Evolutionary conservation across 2,888 invertebrate species (phyloP), one percentile per base, ranked within the genome.

Genomic region (Tenodera sinensis): DNA sequence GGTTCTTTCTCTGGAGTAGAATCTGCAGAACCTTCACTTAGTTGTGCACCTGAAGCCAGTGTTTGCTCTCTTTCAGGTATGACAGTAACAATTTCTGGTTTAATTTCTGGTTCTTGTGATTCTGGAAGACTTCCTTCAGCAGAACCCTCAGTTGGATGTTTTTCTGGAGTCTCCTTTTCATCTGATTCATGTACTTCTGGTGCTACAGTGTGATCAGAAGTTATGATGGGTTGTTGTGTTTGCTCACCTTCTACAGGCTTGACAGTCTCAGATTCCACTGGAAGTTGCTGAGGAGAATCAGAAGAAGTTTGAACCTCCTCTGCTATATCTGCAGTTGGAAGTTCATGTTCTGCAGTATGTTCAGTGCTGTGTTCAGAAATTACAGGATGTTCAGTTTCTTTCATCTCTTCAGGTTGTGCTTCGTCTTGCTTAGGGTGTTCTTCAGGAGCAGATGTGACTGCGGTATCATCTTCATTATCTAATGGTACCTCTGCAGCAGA

Each of bases 41-140:
- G 54, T 25, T 71, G 54, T 20, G 15, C 54, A 71, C 54, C 54
- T 71, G 54, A 71, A 71, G 6, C 54, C 3, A 81, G 42, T 87
- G 89, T 89, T 85, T 88, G 89, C 88, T 86, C 85, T 42, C 4
- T 20, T 12, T 12, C 34, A 85, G 85, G 85, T 34, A 42, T 30
- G 12, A 15, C 47, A 85, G 85, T 42, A 8, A 25, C n/a, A 15
- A 47, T 88, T 82, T 88, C 87, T 28, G 87, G 27, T 83, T 20
- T 28, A 14, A 47, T 88, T 82, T 88, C 87, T 34, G 87, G 28
- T 83, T 25, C 25, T 30, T 83, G 83, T 28, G 8, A 83, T 83
- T 83, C 89, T 28, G 54, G 15, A 4, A 15, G 54, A 30, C 88
- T 88, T 90, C 90, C 15, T 90, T 91, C 15, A 90, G 90, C 54